A percentile compares a stretch with the other conserved stretches of the same genome.
Conservation (phyloP, 2,113 vertebrate species). For the Arizona elegans region DNA sequence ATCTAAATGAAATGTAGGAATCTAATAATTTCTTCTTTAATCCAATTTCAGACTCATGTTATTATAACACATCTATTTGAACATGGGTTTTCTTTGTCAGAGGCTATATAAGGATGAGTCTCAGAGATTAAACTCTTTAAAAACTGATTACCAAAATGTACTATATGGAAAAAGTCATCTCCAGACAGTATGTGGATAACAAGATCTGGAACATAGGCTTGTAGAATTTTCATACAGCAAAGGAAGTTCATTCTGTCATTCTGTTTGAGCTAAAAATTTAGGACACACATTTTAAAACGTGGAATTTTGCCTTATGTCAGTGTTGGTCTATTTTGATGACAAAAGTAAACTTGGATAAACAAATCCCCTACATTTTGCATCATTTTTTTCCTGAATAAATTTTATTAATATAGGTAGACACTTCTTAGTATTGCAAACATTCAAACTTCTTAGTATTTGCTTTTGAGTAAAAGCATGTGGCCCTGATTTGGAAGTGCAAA, state of each 20-base stretch:
- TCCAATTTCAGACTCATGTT: neutral
- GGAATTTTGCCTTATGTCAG: neutral
- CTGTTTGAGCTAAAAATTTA: neutral
- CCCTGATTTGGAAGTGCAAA: neutral
- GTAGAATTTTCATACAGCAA: neutral
- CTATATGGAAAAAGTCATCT: neutral
- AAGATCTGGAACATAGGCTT: too few relatives aligned
- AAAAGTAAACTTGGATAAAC: neutral
- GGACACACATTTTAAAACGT: neutral
- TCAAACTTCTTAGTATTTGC: neutral
- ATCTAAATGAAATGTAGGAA: neutral
- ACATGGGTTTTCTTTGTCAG: neutral
- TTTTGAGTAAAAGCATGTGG: neutral
- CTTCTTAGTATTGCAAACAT: neutral
- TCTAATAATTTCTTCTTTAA: neutral
- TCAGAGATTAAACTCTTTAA: neutral
- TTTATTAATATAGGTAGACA: neutral
- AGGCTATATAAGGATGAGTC: neutral
- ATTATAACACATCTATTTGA: neutral
- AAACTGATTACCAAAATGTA: neutral
- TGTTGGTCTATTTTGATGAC: neutral
- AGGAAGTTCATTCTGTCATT: neutral
- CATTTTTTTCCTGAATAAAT: neutral
- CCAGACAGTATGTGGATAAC: neutral
- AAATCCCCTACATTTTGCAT: neutral